Percentiles rank a stretch among this genome's conserved stretches.
Conservation (phyloP, 2,797 vertebrate genomes). For the Fratercula arctica region DNA sequence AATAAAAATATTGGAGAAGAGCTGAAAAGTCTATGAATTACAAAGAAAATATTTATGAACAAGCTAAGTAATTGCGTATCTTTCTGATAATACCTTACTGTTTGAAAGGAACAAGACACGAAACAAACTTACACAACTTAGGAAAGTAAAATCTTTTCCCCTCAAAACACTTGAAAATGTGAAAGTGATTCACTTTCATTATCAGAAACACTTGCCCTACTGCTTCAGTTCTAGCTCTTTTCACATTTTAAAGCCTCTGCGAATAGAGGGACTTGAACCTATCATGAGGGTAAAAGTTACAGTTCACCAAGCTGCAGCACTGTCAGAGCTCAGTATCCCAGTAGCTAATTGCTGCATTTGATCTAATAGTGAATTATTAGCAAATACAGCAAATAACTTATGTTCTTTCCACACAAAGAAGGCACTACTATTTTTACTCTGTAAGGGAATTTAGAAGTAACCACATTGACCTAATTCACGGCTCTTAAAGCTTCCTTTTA, state of each 20-base stretch:
- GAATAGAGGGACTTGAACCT: background rate
- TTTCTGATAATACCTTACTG: background rate
- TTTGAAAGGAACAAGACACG: background rate
- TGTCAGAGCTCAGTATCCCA: background rate
- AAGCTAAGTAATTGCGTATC: background rate
- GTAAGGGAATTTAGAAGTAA: background rate
- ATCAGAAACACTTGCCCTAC: background rate
- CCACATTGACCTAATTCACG: background rate
- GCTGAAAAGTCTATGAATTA: background rate
- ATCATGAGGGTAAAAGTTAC: background rate
- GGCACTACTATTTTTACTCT: background rate
- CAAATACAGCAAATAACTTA: background rate
- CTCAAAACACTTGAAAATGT: background rate
- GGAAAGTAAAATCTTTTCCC: background rate
- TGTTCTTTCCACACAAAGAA: background rate
- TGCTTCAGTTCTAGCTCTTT: background rate
- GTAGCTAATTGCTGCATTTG: background rate
- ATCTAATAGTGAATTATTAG: background rate
- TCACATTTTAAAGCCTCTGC: background rate
- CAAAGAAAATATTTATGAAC: background rate
- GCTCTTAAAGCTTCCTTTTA: background rate
- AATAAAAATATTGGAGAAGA: background rate
- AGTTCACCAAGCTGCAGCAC: background rate
- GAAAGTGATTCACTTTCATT: background rate
- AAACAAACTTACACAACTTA: background rate